Percentiles rank a stretch among this genome's conserved stretches.
phyloP scores from a whole-genome alignment of 2,888 invertebrate species.

The Heliconius aoede region DNA sequence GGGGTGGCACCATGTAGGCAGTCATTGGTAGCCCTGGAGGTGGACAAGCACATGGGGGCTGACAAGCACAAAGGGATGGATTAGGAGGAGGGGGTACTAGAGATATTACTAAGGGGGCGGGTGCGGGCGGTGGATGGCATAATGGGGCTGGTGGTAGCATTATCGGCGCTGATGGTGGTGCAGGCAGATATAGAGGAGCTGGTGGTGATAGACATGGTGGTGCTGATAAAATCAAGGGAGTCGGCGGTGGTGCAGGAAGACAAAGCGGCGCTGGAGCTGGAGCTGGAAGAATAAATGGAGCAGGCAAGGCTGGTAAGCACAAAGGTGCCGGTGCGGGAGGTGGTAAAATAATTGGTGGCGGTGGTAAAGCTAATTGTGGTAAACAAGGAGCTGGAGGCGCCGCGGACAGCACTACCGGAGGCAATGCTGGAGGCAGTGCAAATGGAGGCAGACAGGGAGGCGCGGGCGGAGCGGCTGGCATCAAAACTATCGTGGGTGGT shows the following conservation, averaged over 20 bases:
- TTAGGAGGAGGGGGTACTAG: constrained; percentile 28
- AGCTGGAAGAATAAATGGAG: constrained; percentile 46
- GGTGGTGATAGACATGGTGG: constrained; percentile 46
- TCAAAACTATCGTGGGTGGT: constrained; percentile 64
- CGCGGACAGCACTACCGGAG: constrained; percentile 50
- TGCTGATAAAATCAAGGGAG: background rate
- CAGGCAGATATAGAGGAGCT: constrained; percentile 52
- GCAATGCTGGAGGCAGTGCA: constrained; percentile 52
- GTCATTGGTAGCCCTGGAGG: constrained; percentile 67
- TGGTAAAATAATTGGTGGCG: constrained; percentile 43
- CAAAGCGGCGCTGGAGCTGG: constrained; percentile 47
- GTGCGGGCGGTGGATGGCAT: background rate
- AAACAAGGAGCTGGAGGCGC: constrained; percentile 61
- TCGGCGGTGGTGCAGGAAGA: constrained; percentile 59
- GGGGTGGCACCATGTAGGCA: constrained; percentile 69
- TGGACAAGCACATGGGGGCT: constrained; percentile 46
- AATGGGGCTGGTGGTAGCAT: constrained; percentile 40
- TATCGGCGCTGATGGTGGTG: constrained; percentile 47
- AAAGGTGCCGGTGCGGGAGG: constrained; percentile 47
- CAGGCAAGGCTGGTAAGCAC: constrained; percentile 40
- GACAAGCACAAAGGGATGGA: constrained; percentile 25
- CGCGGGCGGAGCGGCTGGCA: constrained; percentile 65
- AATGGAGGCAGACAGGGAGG: constrained; percentile 51
- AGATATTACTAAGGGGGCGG: constrained; percentile 21
- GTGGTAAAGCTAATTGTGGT: constrained; percentile 48